Percentiles rank a stretch among this genome's conserved stretches.
These are phyloP conservation scores for Drosophila kanapiae DNA, from an alignment of 1,140 invertebrate species.

Conservation along the genomic window DNA sequence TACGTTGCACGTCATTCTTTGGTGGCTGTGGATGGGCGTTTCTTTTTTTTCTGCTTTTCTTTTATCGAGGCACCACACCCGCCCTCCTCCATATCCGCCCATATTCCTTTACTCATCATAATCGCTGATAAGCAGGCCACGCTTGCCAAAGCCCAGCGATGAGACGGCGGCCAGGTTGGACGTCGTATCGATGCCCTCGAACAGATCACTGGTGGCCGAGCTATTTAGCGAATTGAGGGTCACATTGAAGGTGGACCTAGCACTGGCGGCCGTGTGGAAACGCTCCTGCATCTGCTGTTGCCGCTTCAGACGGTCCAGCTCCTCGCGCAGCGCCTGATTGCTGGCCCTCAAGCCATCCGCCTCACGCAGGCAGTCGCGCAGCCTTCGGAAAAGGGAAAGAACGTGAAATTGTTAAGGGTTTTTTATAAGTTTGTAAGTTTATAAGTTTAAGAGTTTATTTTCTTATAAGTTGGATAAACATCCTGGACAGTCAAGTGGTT, in stretches of 20 bases:
- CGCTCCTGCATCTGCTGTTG: constrained; percentile 68
- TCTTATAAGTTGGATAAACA: too few relatives aligned
- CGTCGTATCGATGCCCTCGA: constrained; percentile 65
- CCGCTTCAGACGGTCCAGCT: constrained; percentile 68
- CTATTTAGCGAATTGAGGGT: constrained; percentile 73
- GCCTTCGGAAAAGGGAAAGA: constrained; percentile 76
- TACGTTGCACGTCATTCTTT: constrained; percentile 53
- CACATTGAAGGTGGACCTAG: constrained; percentile 63
- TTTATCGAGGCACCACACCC: constrained; percentile 37
- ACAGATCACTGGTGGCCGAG: constrained; percentile 73
- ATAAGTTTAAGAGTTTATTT: too few relatives aligned
- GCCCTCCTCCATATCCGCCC: not conserved
- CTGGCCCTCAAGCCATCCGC: constrained; percentile 75
- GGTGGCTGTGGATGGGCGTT: constrained; percentile 41
- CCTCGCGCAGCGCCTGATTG: constrained; percentile 74
- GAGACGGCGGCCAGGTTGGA: constrained; percentile 62
- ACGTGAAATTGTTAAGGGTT: not conserved
- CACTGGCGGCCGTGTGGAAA: constrained; percentile 53
- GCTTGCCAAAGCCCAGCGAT: constrained; percentile 72
- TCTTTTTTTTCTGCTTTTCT: not conserved
- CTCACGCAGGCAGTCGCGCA: constrained; percentile 77
- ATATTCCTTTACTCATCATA: constrained; percentile 67
- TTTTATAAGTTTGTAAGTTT: too few relatives aligned
- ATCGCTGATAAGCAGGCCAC: constrained; percentile 77
- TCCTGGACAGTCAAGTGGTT: not conserved